These are phyloP conservation scores for Tachuris rubrigastra DNA, from an alignment of 2,113 vertebrate genomes.

Conservation along the genomic window DNA sequence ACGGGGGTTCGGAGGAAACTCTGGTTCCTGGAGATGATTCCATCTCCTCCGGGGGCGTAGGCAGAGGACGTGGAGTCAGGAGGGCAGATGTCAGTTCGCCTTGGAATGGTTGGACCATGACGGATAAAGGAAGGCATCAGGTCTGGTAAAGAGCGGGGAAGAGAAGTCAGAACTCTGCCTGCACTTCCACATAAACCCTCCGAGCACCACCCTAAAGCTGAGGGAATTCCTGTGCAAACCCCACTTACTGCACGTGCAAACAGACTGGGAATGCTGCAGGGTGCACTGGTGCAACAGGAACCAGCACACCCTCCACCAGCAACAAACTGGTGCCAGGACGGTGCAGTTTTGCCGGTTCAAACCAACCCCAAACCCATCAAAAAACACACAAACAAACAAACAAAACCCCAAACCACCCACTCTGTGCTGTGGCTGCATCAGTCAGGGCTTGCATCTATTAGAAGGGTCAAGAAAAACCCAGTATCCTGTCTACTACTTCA, in stretches of 20 bases:
- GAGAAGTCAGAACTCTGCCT: not conserved
- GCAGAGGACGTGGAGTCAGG: conserved; percentile 78
- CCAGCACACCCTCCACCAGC: not conserved
- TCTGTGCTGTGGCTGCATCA: not conserved
- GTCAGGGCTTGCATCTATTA: not conserved
- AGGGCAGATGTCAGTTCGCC: conserved; percentile 87
- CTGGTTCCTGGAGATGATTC: conserved; percentile 83
- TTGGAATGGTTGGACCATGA: conserved; percentile 95
- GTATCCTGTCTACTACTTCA: not conserved
- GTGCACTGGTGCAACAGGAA: not conserved
- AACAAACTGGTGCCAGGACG: not conserved
- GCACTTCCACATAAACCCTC: rapidly evolving
- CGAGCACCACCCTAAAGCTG: rapidly evolving
- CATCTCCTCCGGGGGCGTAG: conserved; percentile 78
- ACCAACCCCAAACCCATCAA: not conserved
- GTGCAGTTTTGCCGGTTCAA: not conserved
- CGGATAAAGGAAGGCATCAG: conserved; percentile 98
- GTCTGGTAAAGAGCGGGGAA: conserved; percentile 72
- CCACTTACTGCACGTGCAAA: not conserved
- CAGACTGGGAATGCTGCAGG: rapidly evolving
- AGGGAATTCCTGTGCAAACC: not conserved
- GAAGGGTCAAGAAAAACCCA: not conserved
- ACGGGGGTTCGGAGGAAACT: conserved; percentile 85
- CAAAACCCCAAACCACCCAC: not conserved
- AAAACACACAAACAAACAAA: not conserved